Evolutionary conservation across 2,888 invertebrate species (phyloP), one percentile per base, ranked within the genome.

Genomic region (Caradrina kadenii): DNA sequence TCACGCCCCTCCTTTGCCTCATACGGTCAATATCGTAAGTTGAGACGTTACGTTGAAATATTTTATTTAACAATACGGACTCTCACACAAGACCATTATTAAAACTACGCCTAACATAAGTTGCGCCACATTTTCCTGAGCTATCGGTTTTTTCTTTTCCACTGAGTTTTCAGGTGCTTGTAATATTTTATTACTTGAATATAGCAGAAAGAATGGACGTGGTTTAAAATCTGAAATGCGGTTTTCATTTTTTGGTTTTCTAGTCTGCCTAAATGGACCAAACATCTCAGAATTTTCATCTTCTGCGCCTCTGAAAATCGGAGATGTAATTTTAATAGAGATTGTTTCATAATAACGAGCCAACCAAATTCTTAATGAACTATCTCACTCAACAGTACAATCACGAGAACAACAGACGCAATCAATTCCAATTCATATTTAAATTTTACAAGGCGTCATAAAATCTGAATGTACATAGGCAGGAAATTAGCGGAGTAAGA

Each of bases 401-500:
- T 78, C 61, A 31, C 10, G 21, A 52, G 68, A 67, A 80, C 74
- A 81, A 81, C 75, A 56, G 69, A 31, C 63, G 66, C 72, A 81
- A 81, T 83, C 67, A 65, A 75, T 75, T 81, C 66, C 69, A 68
- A 79, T 81, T 84, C 74, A 82, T 77, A 84, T 78, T 80, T 71
- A 69, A 82, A 84, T 85, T 80, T 78, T 79, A 82, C 74, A 82
- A 83, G 74, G 54, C 77, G 58, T 63, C 72, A 75, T 81, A 79
- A 83, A 83, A 81, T 83, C 79, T 69, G 58, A 75, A 80, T 73
- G 55, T 74, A 65, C 75, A 76, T 60, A 72, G 74, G 83, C 76
- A 82, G 88, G 86, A 85, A 88, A 86, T 86, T 82, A 83, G 81
- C 76, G 81, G 83, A 85, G 84, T 84, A 84, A 85, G 77, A 88